Percentiles rank a stretch among this genome's conserved stretches.
These are phyloP conservation scores for Brachionus koreanus DNA, from an alignment of 1,140 invertebrate genomes.

Conservation along the genomic window DNA sequence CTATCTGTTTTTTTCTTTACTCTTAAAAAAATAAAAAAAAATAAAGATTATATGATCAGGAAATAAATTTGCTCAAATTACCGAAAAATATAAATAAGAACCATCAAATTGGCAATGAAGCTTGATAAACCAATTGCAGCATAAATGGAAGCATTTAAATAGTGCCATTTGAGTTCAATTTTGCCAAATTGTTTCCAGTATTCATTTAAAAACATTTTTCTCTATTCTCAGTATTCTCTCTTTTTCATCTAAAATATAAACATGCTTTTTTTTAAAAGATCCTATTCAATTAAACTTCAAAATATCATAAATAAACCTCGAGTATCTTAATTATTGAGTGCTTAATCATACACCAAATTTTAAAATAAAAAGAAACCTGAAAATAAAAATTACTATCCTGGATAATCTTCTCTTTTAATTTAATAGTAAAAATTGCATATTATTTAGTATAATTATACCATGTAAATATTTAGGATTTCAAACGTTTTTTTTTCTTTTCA, in stretches of 20 bases:
- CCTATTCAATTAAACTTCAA: neutral
- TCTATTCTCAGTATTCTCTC: neutral
- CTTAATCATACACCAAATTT: neutral
- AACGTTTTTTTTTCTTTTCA: neutral
- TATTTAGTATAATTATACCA: neutral
- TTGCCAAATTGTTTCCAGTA: slow-evolving; percentile 31
- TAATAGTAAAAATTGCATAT: neutral
- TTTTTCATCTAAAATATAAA: neutral
- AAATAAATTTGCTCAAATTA: neutral
- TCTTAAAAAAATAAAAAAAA: neutral
- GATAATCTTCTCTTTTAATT: neutral
- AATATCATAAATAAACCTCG: neutral
- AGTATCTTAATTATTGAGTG: neutral
- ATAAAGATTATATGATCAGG: neutral
- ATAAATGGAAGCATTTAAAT: slow-evolving; percentile 11
- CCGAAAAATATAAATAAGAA: slow-evolving; percentile 13
- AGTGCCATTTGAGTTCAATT: slow-evolving; percentile 35
- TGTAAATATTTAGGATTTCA: neutral
- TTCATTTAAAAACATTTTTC: slow-evolving; percentile 32
- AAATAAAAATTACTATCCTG: neutral
- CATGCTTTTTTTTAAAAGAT: neutral
- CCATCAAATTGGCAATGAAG: slow-evolving; percentile 19
- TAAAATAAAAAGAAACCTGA: neutral
- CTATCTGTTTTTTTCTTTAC: neutral
- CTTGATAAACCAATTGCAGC: neutral